Evolutionary conservation across 2,797 vertebrate genomes (phyloP), one percentile per base, ranked within the genome.

Genomic region (Aeoliscus strigatus): DNA sequence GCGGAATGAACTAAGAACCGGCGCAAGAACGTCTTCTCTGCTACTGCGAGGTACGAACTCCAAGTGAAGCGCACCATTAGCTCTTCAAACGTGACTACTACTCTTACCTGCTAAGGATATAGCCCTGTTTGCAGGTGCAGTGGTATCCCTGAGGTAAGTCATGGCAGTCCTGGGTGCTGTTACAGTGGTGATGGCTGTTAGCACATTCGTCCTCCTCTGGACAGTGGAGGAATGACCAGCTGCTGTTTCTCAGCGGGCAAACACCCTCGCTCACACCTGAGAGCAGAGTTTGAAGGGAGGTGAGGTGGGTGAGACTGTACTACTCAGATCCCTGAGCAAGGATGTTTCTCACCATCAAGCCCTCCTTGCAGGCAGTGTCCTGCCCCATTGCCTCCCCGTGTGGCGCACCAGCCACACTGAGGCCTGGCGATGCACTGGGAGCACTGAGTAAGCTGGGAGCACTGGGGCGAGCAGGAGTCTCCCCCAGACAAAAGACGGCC

Each of bases 401-500:
- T 45, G 23, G 91, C 88, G 52, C 94, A 96, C 94, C 94, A 96
- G 38, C 94, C 93, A 7, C 94, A 95, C 73, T 93, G 92, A 30
- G 93, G 92, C 42, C 90, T 86, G 43, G 84, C 86, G 37, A 95
- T 90, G 74, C 94, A 96, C 55, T 88, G 87, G 57, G 93, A 88
- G 35, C 94, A 96, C 79, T 95, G 94, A 31, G 82, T 89, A 21
- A 92, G 88, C 63, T 87, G 88, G 16, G 88, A 87, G 72, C 94
- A 96, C 57, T 91, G 88, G 2, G 91, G 89, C 25, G 90, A 88
- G 70, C 94, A 96, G 60, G 89, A 92, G 73, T 93, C 91, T 0
- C 90, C 85, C 1, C 90, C 87, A 0, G 88, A 87, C 17, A 96
- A 88, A 58, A 94, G 81, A 18, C 91, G 86, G 13, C 93, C 94